Evolutionary conservation across 35 echinoderm and acorn worm genomes (phyloP), one percentile per base, ranked within the genome.

Genomic region (Strongylocentrotus purpuratus): DNA sequence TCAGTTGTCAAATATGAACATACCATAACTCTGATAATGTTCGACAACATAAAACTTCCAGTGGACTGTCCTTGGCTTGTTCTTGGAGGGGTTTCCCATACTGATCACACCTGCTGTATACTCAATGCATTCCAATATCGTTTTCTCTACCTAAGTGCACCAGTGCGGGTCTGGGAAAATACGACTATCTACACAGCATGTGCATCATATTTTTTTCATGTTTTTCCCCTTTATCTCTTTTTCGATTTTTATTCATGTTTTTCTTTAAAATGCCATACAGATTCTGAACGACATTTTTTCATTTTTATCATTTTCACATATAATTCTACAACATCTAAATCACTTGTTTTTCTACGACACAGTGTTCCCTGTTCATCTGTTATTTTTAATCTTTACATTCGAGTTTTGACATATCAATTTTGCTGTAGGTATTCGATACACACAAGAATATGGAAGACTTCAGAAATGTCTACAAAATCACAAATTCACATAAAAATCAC

Each of bases 401-500:
- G 4, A 93, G 15, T 50, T 93, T 58, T 58, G 48, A 32, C 10
- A 41, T 31, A 89, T 89, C 25, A 7, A n/a, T 28, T n/a, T 78
- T 78, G 65, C 65, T 78, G 65, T 7, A 78, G 65, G 65, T 78
- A 78, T 78, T 78, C 65, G 6, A 46, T 41, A 41, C 87, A 89
- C 87, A 89, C 87, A 4, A 0, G 32, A 20, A 46, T 41, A 41
- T 89, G 87, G 87, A 89, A 93, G 91, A 93, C 91, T 93, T 45
- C 87, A 89, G 28, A 58, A 93, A 31, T 92, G 1, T 93, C 91
- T 93, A 93, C 91, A 93, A 93, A 93, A 93, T 28, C 91, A 93
- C 91, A 93, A 58, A 58, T 93, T 93, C 91, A 93, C 91, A 93
- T 47, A 50, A 93, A 93, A 93, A 93, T 93, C 91, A 50, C 91